A percentile compares a stretch with the other conserved stretches of the same genome.
Evolutionary conservation across 1,140 invertebrate genomes (phyloP).

Genomic region (Streblospio benedicti): DNA sequence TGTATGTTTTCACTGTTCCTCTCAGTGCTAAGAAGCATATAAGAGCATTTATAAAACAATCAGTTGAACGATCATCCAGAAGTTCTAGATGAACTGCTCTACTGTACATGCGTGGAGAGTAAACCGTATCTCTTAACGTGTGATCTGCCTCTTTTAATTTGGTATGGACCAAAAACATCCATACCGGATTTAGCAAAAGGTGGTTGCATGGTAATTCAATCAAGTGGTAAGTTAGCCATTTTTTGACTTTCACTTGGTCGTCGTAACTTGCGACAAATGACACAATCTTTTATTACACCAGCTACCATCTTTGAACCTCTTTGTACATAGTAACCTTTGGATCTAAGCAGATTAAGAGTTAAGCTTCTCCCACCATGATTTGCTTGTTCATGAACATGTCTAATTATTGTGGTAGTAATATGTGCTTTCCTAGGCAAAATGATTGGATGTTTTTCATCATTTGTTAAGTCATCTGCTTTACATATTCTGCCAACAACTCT

Average conservation of each 20-base stretch:
- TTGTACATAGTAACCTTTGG: no score
- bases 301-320: no score
- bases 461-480: not conserved
- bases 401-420: slow-evolving; percentile 14
- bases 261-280: no score
- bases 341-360: no score
- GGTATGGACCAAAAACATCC: slow-evolving; percentile 25
- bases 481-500: slow-evolving; percentile 22
- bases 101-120: slow-evolving; percentile 19
- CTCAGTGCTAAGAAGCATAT: slow-evolving; percentile 17
- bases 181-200: slow-evolving; percentile 20
- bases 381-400: slow-evolving; percentile 19
- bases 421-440: slow-evolving; percentile 20
- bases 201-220: slow-evolving; percentile 23
- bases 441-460: slow-evolving; percentile 19
- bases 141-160: slow-evolving; percentile 20
- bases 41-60: slow-evolving; percentile 26
- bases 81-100: slow-evolving; percentile 22
- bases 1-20: slow-evolving; percentile 16
- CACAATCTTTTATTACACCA: no score
- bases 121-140: slow-evolving; percentile 18
- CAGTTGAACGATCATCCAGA: slow-evolving; percentile 20
- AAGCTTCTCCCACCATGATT: no score
- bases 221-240: no score
- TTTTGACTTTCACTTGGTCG: no score